Conservation (phyloP, 2,797 vertebrate genomes). For the Cephalopachus bancanus region DNA sequence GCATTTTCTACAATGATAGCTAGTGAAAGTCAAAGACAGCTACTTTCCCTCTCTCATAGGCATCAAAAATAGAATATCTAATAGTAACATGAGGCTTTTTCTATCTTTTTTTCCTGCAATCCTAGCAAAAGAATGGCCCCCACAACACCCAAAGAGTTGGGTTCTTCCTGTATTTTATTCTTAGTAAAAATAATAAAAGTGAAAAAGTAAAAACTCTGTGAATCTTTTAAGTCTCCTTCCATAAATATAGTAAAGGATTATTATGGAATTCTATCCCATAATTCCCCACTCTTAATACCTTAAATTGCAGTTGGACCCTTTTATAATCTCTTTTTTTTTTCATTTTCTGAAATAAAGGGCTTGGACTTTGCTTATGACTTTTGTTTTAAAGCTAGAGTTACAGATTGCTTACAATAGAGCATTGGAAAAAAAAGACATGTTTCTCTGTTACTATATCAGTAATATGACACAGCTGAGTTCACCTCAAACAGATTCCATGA, state of each 20-base stretch:
- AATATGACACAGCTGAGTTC: neutral
- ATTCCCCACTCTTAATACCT: neutral
- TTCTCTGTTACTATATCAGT: conserved; percentile 57
- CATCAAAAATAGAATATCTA: conserved; percentile 19
- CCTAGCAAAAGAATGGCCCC: neutral
- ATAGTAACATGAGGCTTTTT: neutral
- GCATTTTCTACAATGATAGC: neutral
- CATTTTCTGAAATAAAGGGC: conserved; percentile 40
- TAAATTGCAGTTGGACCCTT: neutral
- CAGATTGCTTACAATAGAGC: neutral
- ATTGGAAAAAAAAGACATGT: neutral
- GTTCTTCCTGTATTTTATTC: neutral
- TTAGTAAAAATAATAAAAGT: conserved; percentile 42
- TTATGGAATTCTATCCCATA: neutral
- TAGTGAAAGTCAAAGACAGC: conserved; percentile 37
- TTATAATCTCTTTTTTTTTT: neutral
- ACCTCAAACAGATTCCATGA: neutral
- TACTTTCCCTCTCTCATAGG: neutral
- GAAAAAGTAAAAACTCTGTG: neutral
- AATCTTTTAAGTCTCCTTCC: conserved; percentile 48
- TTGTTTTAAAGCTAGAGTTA: conserved; percentile 41
- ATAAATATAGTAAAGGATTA: neutral
- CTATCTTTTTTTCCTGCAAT: neutral
- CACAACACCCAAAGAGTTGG: neutral
- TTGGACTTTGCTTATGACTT: neutral